Percentiles rank a stretch among this genome's conserved stretches.
phyloP scores from a whole-genome alignment of 2,888 invertebrate species.

The Muscina levida region DNA sequence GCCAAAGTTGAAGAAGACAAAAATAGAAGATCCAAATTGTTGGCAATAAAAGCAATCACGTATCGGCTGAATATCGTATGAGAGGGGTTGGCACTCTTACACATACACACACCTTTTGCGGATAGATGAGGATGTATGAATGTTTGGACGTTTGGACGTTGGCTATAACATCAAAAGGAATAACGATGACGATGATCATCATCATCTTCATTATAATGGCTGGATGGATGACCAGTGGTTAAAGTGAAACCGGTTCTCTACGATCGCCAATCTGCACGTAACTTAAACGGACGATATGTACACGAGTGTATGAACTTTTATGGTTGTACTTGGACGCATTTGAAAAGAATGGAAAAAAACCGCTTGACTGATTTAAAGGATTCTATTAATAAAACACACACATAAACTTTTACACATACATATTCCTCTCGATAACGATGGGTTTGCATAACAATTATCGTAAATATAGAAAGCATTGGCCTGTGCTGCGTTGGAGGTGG shows the following conservation, averaged over 20 bases:
- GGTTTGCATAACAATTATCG: too few species aligned
- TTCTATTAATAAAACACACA: conserved; percentile 28
- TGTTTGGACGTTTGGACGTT: background rate
- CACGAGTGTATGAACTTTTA: background rate
- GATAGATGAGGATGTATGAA: too few species aligned
- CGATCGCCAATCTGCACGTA: conserved; percentile 18
- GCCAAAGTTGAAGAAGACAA: conserved; percentile 58
- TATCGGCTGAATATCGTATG: conserved; percentile 20
- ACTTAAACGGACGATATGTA: background rate
- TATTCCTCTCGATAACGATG: too few species aligned
- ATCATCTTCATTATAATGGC: background rate
- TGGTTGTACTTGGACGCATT: conserved; percentile 16
- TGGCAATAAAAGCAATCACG: conserved; percentile 65
- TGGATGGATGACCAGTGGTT: conserved; percentile 4
- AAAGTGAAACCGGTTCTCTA: conserved; percentile 15
- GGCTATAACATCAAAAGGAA: conserved; percentile 21
- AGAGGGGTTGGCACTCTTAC: background rate
- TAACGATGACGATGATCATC: background rate
- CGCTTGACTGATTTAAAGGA: conserved; percentile 25
- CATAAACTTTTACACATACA: too few species aligned
- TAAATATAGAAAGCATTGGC: too few species aligned
- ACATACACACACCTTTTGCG: background rate
- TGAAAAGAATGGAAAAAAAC: conserved; percentile 10
- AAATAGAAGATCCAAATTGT: conserved; percentile 66
- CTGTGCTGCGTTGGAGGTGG: too few species aligned